Conservation (phyloP, 2,113 vertebrate species). For the Vidua macroura region DNA sequence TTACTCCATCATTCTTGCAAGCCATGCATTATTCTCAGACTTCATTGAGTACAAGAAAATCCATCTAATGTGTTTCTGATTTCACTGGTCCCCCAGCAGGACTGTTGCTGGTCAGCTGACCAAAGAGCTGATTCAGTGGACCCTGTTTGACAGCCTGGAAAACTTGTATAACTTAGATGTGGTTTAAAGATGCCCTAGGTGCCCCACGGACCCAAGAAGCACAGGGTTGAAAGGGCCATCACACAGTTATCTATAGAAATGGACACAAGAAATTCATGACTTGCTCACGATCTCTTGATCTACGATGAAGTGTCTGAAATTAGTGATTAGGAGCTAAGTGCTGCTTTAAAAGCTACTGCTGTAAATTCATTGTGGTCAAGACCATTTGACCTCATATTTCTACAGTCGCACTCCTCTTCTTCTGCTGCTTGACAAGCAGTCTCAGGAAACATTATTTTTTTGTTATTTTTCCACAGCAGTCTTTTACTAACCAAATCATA, state of each 20-base stretch:
- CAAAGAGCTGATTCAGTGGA: background rate
- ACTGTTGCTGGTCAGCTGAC: background rate
- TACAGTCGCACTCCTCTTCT: background rate
- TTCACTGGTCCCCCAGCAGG: background rate
- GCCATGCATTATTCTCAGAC: background rate
- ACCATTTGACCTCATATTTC: constrained; percentile 10
- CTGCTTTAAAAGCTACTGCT: background rate
- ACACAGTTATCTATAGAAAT: background rate
- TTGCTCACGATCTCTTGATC: background rate
- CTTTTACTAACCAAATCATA: background rate
- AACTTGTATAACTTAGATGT: background rate
- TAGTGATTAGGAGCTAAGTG: background rate
- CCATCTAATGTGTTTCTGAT: background rate
- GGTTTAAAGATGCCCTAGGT: background rate
- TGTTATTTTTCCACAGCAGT: background rate
- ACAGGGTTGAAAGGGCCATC: background rate
- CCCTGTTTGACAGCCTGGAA: background rate
- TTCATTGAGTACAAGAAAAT: background rate
- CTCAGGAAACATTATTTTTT: background rate
- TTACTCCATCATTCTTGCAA: background rate
- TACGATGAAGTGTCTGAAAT: background rate
- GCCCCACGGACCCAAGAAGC: background rate
- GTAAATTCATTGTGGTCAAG: constrained; percentile 2
- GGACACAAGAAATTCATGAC: background rate
- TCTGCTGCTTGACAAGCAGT: background rate